Evolutionary conservation across 2,888 invertebrate genomes (phyloP).

Genomic region (Muscina levida): DNA sequence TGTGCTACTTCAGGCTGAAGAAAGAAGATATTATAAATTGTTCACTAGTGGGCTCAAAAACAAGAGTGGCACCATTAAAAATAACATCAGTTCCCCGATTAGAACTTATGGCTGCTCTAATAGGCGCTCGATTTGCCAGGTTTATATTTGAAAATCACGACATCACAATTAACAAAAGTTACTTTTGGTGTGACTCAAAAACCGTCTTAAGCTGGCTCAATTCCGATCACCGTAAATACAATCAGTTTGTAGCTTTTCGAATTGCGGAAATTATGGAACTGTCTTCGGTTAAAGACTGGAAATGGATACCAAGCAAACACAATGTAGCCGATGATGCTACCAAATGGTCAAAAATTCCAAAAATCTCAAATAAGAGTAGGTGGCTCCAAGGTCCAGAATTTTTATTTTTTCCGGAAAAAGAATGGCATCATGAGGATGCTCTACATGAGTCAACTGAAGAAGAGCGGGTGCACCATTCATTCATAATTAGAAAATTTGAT

Average conservation of each 20-base stretch:
- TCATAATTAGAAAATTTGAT: background rate
- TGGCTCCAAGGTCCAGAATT: constrained; percentile 31
- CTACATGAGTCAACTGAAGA: background rate
- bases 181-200: constrained; percentile 63
- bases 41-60: background rate
- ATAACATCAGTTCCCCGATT: no score
- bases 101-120: constrained; percentile 38
- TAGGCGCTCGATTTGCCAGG: constrained; percentile 42
- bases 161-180: background rate
- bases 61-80: no score
- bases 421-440: constrained; percentile 16
- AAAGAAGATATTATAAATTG: background rate
- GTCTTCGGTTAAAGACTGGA: background rate
- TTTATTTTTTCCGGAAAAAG: background rate
- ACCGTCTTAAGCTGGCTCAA: constrained; percentile 68
- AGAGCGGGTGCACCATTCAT: constrained; percentile 8
- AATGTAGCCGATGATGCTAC: constrained; percentile 26
- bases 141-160: constrained; percentile 36
- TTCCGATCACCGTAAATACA: no score
- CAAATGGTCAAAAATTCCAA: background rate
- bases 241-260: constrained; percentile 45
- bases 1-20: background rate
- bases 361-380: background rate
- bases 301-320: constrained; percentile 19
- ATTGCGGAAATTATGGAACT: constrained; percentile 36